These are phyloP conservation scores for Catharus bicknelli DNA, from an alignment of 2,113 vertebrate genomes.

Conservation along the genomic window DNA sequence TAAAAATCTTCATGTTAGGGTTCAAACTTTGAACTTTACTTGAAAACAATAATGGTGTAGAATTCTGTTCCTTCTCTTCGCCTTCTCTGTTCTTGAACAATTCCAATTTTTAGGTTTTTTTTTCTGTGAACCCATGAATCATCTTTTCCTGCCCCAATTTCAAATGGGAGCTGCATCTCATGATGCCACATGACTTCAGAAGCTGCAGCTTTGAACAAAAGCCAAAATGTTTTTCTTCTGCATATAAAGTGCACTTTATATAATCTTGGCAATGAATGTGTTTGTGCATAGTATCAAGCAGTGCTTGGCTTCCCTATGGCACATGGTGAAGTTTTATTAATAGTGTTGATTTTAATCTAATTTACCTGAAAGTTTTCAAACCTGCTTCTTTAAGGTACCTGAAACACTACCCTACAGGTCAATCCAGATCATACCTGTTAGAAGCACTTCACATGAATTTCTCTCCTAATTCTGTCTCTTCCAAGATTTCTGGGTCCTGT, in stretches of 20 bases:
- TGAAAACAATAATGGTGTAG: neutral
- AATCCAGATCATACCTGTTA: neutral
- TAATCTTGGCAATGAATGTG: neutral
- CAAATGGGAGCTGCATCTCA: neutral
- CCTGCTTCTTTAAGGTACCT: neutral
- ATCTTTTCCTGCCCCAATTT: neutral
- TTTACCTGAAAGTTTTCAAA: conserved; percentile 10
- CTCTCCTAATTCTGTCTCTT: conserved; percentile 1
- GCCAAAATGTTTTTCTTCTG: neutral
- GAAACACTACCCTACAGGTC: neutral
- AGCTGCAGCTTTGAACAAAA: neutral
- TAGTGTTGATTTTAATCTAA: neutral
- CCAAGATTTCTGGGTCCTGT: conserved; percentile 5
- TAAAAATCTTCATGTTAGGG: neutral
- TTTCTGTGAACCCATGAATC: accelerated
- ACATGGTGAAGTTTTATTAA: neutral
- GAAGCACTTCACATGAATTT: neutral
- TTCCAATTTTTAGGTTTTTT: neutral
- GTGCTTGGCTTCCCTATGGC: neutral
- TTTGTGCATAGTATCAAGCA: neutral
- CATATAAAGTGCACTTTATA: neutral
- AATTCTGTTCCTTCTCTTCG: neutral
- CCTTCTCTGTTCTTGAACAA: neutral
- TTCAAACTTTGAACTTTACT: neutral
- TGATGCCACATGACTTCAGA: neutral